phyloP scores from a whole-genome alignment of 2,113 vertebrate genomes.

The Herpailurus yagouaroundi region DNA sequence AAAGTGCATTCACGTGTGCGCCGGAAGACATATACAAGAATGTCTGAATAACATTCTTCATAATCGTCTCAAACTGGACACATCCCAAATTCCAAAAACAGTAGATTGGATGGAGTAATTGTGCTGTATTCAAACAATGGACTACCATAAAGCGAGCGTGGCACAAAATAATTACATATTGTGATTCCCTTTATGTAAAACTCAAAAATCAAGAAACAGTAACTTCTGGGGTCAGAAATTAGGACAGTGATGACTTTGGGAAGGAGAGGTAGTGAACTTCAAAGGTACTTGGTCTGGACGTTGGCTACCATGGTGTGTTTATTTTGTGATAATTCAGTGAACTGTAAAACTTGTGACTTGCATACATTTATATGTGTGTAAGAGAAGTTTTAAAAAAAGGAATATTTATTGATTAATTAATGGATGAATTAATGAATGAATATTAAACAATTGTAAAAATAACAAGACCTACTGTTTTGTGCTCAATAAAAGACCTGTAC shows the following conservation, averaged over 20 bases:
- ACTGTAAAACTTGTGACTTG: neutral
- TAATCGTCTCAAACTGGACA: neutral
- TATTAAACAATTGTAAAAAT: neutral
- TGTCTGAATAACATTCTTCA: neutral
- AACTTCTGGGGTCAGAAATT: neutral
- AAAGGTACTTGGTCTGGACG: neutral
- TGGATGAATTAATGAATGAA: neutral
- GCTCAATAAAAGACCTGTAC: neutral
- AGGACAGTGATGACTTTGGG: neutral
- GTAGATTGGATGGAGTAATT: accelerated
- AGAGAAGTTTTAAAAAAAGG: neutral
- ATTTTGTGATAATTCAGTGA: neutral
- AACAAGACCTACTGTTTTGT: neutral
- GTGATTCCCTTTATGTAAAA: neutral
- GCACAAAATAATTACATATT: neutral
- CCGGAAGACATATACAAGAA: no score
- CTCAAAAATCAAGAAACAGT: neutral
- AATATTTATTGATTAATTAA: neutral
- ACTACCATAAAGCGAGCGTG: neutral
- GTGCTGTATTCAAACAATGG: neutral
- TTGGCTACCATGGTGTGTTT: neutral
- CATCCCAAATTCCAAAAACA: neutral
- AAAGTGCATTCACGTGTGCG: neutral
- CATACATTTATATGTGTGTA: neutral
- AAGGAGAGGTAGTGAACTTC: neutral